These are phyloP conservation scores for Drosophila bifasciata DNA, from an alignment of 1,140 invertebrate species.

Conservation along the genomic window DNA sequence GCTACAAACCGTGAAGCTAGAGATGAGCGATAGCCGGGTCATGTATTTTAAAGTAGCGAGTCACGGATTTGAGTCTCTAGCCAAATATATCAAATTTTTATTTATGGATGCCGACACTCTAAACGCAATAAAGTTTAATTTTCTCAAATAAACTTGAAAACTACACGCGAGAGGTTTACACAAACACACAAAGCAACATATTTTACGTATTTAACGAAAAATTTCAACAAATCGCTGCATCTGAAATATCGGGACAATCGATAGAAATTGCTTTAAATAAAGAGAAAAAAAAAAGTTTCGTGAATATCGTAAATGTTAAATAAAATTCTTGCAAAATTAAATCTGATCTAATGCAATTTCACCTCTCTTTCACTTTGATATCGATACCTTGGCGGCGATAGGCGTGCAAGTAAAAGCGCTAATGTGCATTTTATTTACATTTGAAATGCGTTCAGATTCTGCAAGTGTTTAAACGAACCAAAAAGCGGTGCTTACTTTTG, in stretches of 20 bases:
- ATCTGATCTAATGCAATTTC: neutral
- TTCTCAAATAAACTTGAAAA: too few relatives aligned
- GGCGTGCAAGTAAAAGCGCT: conserved; percentile 51
- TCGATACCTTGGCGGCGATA: conserved; percentile 55
- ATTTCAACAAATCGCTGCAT: too few relatives aligned
- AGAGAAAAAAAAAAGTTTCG: too few relatives aligned
- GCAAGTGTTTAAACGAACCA: conserved; percentile 32
- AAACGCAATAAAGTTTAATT: too few relatives aligned
- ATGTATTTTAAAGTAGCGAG: conserved; percentile 10
- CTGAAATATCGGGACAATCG: too few relatives aligned
- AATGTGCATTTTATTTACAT: conserved; percentile 26
- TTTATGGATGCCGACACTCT: too few relatives aligned
- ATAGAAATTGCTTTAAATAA: too few relatives aligned
- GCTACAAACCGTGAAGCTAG: conserved; percentile 3
- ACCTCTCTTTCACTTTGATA: conserved; percentile 24
- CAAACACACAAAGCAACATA: too few relatives aligned
- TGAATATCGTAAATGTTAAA: too few relatives aligned
- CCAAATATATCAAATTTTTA: conserved; percentile 9
- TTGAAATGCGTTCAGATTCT: conserved; percentile 5
- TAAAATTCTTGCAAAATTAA: neutral
- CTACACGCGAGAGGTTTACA: too few relatives aligned
- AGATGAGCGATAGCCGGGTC: conserved; percentile 6
- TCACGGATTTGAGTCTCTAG: neutral
- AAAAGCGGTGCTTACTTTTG: conserved; percentile 60
- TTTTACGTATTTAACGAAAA: too few relatives aligned